Conservation (phyloP, 2,888 invertebrate species). For the Cephus spinipes region DNA sequence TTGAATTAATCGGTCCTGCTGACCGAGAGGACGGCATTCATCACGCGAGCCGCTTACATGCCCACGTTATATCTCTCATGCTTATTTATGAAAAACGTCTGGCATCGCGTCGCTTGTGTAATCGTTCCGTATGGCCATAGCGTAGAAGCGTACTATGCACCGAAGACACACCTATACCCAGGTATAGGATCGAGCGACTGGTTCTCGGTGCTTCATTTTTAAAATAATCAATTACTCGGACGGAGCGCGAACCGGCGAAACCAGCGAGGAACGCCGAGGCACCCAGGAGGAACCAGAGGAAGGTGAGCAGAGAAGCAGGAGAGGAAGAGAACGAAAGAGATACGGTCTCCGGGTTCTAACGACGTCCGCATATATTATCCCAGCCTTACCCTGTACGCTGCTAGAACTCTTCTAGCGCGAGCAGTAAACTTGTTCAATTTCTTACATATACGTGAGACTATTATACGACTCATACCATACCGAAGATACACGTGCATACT, state of each 20-base stretch:
- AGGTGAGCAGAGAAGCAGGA: not conserved
- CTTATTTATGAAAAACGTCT: not conserved
- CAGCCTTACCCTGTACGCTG: not conserved
- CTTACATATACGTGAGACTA: not conserved
- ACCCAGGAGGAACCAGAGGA: not conserved
- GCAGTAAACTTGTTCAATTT: not conserved
- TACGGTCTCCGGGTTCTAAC: not conserved
- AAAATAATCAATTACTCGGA: not conserved
- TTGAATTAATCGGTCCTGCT: not conserved
- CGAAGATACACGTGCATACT: not conserved
- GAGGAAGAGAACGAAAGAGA: not conserved
- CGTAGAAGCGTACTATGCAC: not conserved
- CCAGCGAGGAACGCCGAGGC: not conserved
- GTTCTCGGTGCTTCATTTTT: not conserved
- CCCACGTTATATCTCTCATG: not conserved
- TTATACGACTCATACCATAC: not conserved
- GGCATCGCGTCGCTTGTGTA: not conserved
- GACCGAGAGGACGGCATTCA: not conserved
- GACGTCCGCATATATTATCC: not conserved
- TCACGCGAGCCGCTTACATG: not conserved
- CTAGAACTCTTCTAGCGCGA: not conserved
- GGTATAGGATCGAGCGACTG: not conserved
- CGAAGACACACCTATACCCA: not conserved
- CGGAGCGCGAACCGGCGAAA: not conserved
- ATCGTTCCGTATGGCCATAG: not conserved